Percentiles rank a stretch among this genome's conserved stretches.
Conservation (phyloP, 35 echinoderm and acorn worm species). For the Anneissia japonica region DNA sequence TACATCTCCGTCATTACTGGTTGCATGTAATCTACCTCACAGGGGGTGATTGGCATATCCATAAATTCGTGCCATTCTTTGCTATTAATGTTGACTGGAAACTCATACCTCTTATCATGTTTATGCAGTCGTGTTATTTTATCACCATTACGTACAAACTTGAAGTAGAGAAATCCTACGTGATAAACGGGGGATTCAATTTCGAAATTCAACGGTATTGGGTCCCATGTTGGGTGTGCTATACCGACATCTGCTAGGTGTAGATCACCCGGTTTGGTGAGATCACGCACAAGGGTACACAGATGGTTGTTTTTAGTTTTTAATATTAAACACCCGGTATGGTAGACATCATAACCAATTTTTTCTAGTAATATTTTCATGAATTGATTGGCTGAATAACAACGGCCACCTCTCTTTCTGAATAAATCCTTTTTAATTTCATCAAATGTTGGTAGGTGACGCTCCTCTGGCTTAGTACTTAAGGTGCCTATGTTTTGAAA, state of each 20-base stretch:
- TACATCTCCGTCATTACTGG: no score
- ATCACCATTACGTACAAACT: no score
- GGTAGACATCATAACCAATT: not conserved
- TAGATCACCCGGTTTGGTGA: not conserved
- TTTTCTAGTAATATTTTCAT: not conserved
- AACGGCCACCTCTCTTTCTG: not conserved
- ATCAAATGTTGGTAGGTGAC: constrained; percentile 10
- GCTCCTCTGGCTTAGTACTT: not conserved
- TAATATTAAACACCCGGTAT: not conserved
- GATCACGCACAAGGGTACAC: not conserved
- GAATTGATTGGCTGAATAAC: constrained; percentile 7
- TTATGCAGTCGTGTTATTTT: no score
- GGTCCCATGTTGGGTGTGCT: not conserved
- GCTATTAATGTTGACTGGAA: no score
- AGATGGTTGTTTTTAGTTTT: not conserved
- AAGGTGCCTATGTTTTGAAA: not conserved
- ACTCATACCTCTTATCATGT: no score
- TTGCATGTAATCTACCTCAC: no score
- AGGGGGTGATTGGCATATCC: no score
- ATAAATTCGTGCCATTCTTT: no score
- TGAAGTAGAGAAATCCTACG: no score
- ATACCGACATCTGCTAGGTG: not conserved
- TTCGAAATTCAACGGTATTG: not conserved
- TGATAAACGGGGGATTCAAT: not conserved
- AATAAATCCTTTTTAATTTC: constrained; percentile 16